These are phyloP conservation scores for Brachionus rubens DNA, from an alignment of 1,140 invertebrate genomes.

Conservation along the genomic window DNA sequence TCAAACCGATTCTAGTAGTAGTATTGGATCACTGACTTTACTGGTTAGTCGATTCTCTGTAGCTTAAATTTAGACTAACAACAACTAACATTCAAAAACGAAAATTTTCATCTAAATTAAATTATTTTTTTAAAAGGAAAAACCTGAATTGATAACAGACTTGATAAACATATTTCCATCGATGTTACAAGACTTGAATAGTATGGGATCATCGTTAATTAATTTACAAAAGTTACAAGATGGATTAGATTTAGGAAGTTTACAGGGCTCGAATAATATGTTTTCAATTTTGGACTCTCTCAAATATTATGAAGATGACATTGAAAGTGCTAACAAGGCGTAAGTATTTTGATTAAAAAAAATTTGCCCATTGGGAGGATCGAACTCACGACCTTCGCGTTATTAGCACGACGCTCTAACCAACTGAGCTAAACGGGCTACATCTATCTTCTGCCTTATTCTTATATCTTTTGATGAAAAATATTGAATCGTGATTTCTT, in stretches of 20 bases:
- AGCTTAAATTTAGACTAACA: neutral
- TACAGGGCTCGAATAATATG: slow-evolving; percentile 32
- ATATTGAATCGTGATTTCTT: too few species aligned
- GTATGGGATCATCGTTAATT: neutral
- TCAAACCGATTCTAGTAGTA: slow-evolving; percentile 42
- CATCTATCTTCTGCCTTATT: too few species aligned
- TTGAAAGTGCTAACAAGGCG: slow-evolving; percentile 22
- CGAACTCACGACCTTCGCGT: too few species aligned
- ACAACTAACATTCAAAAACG: neutral
- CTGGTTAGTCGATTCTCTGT: neutral
- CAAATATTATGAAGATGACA: slow-evolving; percentile 27
- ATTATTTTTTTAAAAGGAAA: neutral
- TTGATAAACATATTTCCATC: slow-evolving; percentile 7
- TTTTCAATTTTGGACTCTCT: slow-evolving; percentile 22
- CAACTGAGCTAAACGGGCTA: too few species aligned
- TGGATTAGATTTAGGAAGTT: neutral
- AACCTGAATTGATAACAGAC: neutral
- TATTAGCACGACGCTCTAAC: too few species aligned
- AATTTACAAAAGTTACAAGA: slow-evolving; percentile 21
- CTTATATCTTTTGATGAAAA: too few species aligned
- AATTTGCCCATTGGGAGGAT: too few species aligned
- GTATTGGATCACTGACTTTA: slow-evolving; percentile 31
- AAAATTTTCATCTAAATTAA: neutral
- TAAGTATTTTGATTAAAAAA: neutral
- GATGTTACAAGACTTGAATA: neutral